phyloP scores from a whole-genome alignment of 2,797 vertebrate species.

The Eulemur coronatus region DNA sequence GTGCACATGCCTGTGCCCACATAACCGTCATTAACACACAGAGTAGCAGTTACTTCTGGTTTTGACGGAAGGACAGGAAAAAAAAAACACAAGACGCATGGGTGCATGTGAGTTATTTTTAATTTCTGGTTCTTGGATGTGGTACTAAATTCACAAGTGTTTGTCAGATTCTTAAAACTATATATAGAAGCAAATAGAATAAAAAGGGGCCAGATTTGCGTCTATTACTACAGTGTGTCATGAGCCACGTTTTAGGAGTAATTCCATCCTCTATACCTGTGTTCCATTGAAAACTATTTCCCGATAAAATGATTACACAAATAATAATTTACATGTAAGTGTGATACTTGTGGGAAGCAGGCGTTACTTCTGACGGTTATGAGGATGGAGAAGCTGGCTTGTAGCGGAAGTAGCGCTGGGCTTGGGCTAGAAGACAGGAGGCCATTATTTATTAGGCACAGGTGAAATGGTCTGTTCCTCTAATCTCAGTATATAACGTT shows the following conservation, averaged over 20 bases:
- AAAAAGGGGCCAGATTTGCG: neutral
- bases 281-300: neutral
- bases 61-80: neutral
- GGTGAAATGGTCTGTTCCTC: neutral
- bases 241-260: neutral
- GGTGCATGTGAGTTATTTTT: neutral
- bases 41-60: neutral
- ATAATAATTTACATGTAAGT: neutral
- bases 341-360: neutral
- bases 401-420: neutral
- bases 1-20: neutral
- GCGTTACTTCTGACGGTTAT: neutral
- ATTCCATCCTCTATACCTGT: neutral
- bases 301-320: neutral
- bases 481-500: neutral
- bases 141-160: neutral
- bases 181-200: neutral
- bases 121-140: neutral
- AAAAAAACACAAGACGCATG: neutral
- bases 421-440: neutral
- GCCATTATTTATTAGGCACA: neutral
- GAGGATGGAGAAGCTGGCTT: rapidly evolving
- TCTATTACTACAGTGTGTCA: neutral
- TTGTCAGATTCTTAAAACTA: neutral
- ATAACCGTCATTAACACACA: neutral